Base-by-base conservation (phyloP, 2,888 invertebrate species). In the Harpagoxenus sublaevis region DNA sequence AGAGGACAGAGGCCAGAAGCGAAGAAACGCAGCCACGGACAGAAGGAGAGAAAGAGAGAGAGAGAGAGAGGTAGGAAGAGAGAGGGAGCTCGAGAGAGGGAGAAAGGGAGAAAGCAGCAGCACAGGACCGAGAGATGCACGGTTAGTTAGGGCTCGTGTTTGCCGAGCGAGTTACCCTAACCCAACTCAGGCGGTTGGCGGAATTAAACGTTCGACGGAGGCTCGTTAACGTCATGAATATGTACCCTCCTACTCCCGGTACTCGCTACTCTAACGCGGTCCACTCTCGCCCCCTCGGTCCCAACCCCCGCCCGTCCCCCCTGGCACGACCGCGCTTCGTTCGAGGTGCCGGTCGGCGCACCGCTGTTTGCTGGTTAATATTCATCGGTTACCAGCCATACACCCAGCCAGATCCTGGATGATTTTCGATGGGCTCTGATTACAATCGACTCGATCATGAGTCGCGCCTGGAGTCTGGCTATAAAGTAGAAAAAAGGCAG, bases 191-290 rank as follows among this genome's bases (percentile, higher is more conserved):
- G 92, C 94, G 94, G 93, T 94, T 95, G 94, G 94, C 95, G 95
- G 95, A 95, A 95, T 95, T 95, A 95, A 95, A 95, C 95, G 95
- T 94, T 94, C 94, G 94, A 92, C 94, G 94, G 94, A 93, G 94
- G 94, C 95, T 95, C 95, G 95, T 95, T 95, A 95, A 95, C 95
- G 95, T 95, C 95, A 95, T 95, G 95, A 95, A 95, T 95, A 95
- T 95, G 95, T 95, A 95, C 95, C 95, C 95, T 94, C 93, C 94
- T 93, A 93, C 94, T 93, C 92, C 63, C 92, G 92, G 90, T 87
- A 89, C 87, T 91, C 90, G 88, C 92, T 89, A 89, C 91, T 91
- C 92, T 89, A 85, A 39, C 89, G 82, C 75, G 88, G 86, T 90
- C 88, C 87, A 89, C 89, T 89, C 89, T 88, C 88, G 74, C 85